phyloP scores from a whole-genome alignment of 2,113 vertebrate genomes.

The Callaeas wilsoni region DNA sequence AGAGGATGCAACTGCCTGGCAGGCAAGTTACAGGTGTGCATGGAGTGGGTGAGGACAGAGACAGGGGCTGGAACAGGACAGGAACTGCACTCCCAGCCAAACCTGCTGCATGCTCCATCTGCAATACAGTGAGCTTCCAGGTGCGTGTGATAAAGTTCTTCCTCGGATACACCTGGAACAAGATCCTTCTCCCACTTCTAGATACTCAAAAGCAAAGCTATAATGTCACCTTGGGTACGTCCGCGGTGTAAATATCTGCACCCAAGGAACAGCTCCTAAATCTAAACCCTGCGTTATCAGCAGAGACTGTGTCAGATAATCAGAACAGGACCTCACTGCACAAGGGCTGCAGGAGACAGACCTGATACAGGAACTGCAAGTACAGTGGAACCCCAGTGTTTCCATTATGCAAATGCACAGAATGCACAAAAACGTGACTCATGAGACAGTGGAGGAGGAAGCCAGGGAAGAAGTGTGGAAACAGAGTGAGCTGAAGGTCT shows the following conservation, averaged over 20 bases:
- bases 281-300: background rate
- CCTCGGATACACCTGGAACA: background rate
- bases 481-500: background rate
- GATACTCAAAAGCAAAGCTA: background rate
- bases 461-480: background rate
- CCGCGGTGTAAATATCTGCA: background rate
- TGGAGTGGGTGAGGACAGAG: background rate
- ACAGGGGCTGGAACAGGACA: background rate
- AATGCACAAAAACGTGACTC: conserved; percentile 15
- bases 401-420: background rate
- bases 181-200: background rate
- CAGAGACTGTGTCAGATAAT: background rate
- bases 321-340: background rate
- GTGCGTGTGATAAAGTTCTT: background rate
- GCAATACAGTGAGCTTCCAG: background rate
- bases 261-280: background rate
- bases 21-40: background rate
- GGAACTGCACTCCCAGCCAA: background rate
- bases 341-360: background rate
- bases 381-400: background rate
- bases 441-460: background rate
- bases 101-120: background rate
- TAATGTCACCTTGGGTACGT: background rate
- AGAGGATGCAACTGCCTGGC: background rate
- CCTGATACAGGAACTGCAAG: background rate